Evolutionary conservation across 2,113 vertebrate genomes (phyloP).

Genomic region (Rhea americana): DNA sequence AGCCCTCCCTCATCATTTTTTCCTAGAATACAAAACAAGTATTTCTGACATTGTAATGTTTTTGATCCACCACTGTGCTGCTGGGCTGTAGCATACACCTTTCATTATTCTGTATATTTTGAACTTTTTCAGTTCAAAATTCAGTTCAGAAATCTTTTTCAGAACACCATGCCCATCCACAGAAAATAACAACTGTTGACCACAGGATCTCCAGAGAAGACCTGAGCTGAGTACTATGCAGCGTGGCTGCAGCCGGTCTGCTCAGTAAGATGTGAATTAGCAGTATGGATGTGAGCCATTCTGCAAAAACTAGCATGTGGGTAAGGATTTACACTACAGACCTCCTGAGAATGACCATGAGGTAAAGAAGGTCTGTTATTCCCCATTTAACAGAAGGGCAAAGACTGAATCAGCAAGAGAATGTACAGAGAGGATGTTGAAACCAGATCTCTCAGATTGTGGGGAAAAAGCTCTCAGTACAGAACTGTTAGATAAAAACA

Average conservation of each 20-base stretch:
- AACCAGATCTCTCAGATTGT: background rate
- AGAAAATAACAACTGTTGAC: background rate
- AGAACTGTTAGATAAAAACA: background rate
- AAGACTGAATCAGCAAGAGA: background rate
- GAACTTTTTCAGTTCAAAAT: background rate
- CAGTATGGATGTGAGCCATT: background rate
- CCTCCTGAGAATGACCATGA: background rate
- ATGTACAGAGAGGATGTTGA: rapidly evolving
- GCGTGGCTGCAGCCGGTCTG: background rate
- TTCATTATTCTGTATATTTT: background rate
- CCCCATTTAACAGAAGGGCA: background rate
- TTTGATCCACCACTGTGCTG: background rate
- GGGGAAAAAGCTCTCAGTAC: background rate
- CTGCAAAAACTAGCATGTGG: background rate
- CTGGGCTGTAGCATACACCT: background rate
- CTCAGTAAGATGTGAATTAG: background rate
- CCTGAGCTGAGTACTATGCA: background rate
- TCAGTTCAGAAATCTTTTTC: background rate
- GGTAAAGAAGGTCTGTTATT: background rate
- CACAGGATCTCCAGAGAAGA: background rate
- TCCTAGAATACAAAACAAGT: background rate
- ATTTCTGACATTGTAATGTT: background rate
- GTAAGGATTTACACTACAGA: background rate
- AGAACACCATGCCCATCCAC: background rate
- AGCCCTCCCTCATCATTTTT: background rate